These are phyloP conservation scores for Blennius ocellaris DNA, from an alignment of 2,113 vertebrate species.

Conservation along the genomic window DNA sequence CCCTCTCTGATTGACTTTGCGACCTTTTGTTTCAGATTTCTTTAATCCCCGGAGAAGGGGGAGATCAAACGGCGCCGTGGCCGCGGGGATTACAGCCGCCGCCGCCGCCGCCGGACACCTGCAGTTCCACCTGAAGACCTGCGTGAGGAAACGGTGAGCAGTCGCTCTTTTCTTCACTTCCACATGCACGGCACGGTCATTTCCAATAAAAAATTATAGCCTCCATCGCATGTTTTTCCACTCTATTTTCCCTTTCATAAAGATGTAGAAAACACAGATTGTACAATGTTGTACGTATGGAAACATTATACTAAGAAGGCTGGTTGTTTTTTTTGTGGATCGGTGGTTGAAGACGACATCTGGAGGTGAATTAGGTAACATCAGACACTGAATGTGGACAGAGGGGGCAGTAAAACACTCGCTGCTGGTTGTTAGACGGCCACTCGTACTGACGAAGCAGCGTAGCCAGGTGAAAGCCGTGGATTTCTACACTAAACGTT, in stretches of 20 bases:
- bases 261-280: not conserved
- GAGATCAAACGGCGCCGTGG: constrained; percentile 16
- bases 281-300: no score
- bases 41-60: not conserved
- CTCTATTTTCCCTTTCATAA: not conserved
- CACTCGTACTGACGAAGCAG: no score
- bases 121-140: not conserved
- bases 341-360: not conserved
- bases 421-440: no score
- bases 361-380: not conserved
- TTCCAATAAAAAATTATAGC: not conserved
- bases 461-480: no score
- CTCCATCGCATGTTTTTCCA: not conserved
- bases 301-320: no score
- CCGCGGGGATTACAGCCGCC: not conserved
- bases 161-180: not conserved
- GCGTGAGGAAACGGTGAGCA: no score
- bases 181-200: not conserved
- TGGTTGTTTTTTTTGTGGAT: no score
- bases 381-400: no score
- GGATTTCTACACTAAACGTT: no score
- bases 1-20: not conserved
- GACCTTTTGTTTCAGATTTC: not conserved
- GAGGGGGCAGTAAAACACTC: no score
- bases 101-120: not conserved